A percentile compares a stretch with the other conserved stretches of the same genome.
phyloP scores from a whole-genome alignment of 2,888 invertebrate genomes.

The Coelopa pilipes region DNA sequence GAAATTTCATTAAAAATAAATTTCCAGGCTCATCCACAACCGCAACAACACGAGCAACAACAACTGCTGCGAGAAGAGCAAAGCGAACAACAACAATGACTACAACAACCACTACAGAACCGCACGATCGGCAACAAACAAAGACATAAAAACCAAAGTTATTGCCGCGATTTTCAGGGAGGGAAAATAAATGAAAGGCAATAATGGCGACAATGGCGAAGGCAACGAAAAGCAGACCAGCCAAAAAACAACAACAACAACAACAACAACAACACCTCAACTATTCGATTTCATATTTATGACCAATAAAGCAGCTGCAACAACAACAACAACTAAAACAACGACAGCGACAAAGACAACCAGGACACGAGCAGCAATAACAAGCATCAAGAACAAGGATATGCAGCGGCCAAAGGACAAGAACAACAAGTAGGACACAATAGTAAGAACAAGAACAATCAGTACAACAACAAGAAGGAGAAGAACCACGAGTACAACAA shows the following conservation, averaged over 20 bases:
- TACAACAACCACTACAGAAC: too few relatives aligned
- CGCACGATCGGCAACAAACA: background rate
- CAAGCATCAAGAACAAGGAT: background rate
- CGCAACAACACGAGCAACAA: too few relatives aligned
- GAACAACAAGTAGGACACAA: too few relatives aligned
- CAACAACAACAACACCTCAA: background rate
- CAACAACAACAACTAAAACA: constrained; percentile 3
- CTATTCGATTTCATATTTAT: constrained; percentile 20
- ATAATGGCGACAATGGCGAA: too few relatives aligned
- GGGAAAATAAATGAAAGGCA: background rate
- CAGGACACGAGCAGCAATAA: background rate
- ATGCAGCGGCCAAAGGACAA: background rate
- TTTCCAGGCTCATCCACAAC: background rate
- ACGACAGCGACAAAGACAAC: background rate
- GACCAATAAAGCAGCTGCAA: constrained; percentile 11
- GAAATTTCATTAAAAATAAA: background rate
- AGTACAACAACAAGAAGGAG: background rate
- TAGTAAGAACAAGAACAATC: constrained; percentile 2
- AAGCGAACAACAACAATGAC: background rate
- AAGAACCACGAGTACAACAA: too few relatives aligned
- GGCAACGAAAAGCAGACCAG: too few relatives aligned
- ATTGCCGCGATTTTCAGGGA: background rate
- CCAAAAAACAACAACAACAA: background rate
- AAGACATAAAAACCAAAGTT: background rate
- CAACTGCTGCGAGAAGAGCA: too few relatives aligned